Conservation (phyloP, 2,888 invertebrate species). For the Sialis fuliginosa region DNA sequence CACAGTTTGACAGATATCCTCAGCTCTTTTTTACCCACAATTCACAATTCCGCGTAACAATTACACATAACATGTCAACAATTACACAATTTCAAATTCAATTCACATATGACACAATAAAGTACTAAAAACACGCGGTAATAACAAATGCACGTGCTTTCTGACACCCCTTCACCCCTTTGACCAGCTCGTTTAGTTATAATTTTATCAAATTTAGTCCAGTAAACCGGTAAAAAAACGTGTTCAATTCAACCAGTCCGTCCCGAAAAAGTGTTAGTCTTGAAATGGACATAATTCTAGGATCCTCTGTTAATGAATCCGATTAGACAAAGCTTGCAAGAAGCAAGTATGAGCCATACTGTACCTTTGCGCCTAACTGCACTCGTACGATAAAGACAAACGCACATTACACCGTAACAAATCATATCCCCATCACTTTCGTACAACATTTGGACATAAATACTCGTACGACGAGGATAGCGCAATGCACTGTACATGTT, state of each 20-base stretch:
- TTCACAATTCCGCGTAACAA: no score
- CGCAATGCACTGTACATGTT: neutral
- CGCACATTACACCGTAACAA: neutral
- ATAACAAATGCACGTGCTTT: neutral
- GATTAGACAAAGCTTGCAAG: constrained; percentile 33
- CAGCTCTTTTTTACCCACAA: no score
- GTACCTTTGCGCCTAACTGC: neutral
- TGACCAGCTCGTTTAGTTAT: neutral
- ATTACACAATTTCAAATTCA: no score
- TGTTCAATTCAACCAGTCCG: constrained; percentile 14
- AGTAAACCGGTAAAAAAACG: no score
- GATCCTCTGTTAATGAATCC: constrained; percentile 38
- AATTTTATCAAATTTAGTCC: no score
- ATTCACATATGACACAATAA: neutral
- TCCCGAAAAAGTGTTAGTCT: constrained; percentile 30
- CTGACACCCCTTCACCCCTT: neutral
- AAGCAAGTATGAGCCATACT: constrained; percentile 17
- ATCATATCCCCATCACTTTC: neutral
- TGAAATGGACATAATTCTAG: constrained; percentile 33
- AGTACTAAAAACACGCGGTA: neutral
- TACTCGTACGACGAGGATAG: neutral
- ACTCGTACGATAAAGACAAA: neutral
- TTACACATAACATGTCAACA: no score
- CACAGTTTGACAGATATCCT: no score
- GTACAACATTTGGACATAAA: neutral